Base-by-base conservation (phyloP, 1,140 invertebrate genomes). In the Ooceraea biroi region DNA sequence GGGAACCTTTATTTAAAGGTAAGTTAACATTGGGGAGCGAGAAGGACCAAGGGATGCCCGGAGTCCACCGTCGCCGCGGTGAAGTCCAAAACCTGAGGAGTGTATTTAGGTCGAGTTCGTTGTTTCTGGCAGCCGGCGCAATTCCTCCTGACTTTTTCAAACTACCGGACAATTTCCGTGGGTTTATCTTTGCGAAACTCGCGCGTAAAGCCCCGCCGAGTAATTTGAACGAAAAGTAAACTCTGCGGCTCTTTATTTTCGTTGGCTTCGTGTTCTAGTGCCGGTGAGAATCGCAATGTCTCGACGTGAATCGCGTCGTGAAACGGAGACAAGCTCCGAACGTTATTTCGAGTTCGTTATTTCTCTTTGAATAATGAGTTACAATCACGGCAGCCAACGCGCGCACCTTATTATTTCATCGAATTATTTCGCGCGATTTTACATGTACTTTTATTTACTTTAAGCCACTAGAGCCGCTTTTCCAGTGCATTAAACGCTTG, bases 181-280 rank as follows among this genome's bases (percentile, higher is more conserved):
- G 71, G 86, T 88, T 88, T 86, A 88, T 84, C 82, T 88, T 71
- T 41, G 50, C 63, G 50, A 58, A 80, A 71, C 84, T 76, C 48
- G 57, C 25, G 30, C 48, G 48, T 19, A 57, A 63, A 66, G 52
- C 58, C 52, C 19, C 25, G 71, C 50, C 57, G 84, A 58, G 73
- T 86, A 71, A 86, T 88, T 86, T 55, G 72, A 86, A 76, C 50
- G 73, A 74, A 86, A 87, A 69, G 82, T 87, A 77, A 86, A 86
- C 78, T 76, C 52, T 10, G 25, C 27, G 27, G 46, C 48, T 83
- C 85, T 86, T 86, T 86, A 85, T 86, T 87, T 72, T 82, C 65
- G 69, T 80, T 83, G 78, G 65, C 19, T 46, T 65, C 58, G 52
- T 55, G 65, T 52, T 84, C 58, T 72, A 66, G 55, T 50, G 12